Evolutionary conservation across 2,113 vertebrate species (phyloP), one percentile per base, ranked within the genome.

Genomic region (Phoxinus phoxinus): DNA sequence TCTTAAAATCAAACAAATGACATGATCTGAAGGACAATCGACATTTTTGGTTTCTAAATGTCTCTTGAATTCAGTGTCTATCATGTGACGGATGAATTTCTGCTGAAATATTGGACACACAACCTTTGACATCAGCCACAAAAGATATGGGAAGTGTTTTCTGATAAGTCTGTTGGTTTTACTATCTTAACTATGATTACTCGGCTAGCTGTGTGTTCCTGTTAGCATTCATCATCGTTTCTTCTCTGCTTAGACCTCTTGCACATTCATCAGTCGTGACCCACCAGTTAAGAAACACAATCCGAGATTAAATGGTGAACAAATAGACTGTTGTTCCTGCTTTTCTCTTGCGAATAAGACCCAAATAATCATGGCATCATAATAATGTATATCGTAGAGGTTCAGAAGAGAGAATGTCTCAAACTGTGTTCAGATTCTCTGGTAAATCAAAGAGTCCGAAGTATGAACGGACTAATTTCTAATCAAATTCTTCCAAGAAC

Each of bases 121-220:
- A 74, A 74, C 71, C 71, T 74, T 74, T 74, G 71, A 44, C 71
- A 74, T 27, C 71, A 8, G 69, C 10, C 69, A 44, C 69, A 41
- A 1, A 46, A 44, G 35, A 73, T 44, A 73, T 6, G 71, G 8
- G 19, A 35, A 41, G 12, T 25, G 21, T 25, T 46, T 25, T 0
- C 71, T 46, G 71, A 74, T 74, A 74, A 25, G 1, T 9, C 41
- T 46, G n/a, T 73, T 46, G 46, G 41, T 25, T 46, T 74, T 17
- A 25, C 71, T 46, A 13, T 73, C 37, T 37, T 37, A 71, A 37
- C 67, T 71, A 3, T 30, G 15, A 1, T 19, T 67, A 32, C 13
- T 32, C 61, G 6, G 27, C 13, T 30, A 21, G 30, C 19, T 69
- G 65, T 0, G 13, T 69, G 30, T 13, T 44, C 0, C 21, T 44